Base-by-base conservation (phyloP, 2,113 vertebrate genomes). In the Meriones unguiculatus region DNA sequence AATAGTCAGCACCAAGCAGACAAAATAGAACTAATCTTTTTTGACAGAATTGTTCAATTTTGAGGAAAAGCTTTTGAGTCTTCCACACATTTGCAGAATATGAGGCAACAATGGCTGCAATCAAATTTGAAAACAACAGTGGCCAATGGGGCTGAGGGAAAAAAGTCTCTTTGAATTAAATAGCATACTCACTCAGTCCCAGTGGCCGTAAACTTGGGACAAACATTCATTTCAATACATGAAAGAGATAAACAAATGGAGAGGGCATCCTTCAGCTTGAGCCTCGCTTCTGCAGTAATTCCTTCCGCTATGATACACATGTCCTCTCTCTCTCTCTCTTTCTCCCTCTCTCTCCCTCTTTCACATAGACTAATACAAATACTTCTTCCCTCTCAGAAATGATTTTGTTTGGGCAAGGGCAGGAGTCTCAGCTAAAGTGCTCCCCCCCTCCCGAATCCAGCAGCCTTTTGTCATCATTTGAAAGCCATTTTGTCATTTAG, bases 1-100 rank as follows among this genome's bases (percentile, higher is more conserved):
- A 99, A 99, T 99, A 99, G 99, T 99, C 99, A 99, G 99, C 98
- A 98, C 98, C 98, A 98, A 98, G 98, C 98, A 98, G 99, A 99
- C 99, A 99, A 99, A 99, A 99, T 98, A 99, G 99, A 99, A 99
- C 99, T 99, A 99, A 99, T 99, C 99, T 99, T 99, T 99, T 99
- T 98, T 99, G 99, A 99, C 99, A 99, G 99, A 99, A 98, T 99
- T 98, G 99, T 99, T 99, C 98, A 98, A 98, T 99, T 99, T 99
- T 98, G 98, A 98, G 98, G 98, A 98, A 98, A 98, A 98, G 98
- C 98, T 98, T 98, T 99, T 98, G 98, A 98, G 98, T 98, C 98
- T 97, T 98, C 98, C 98, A 98, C 98, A 46, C 98, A 96, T 97
- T 98, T 97, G 98, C 98, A 98, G 98, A 98, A 98, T 98, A 98